Conservation (phyloP, 2,797 vertebrate species). For the Epinephelus coioides region DNA sequence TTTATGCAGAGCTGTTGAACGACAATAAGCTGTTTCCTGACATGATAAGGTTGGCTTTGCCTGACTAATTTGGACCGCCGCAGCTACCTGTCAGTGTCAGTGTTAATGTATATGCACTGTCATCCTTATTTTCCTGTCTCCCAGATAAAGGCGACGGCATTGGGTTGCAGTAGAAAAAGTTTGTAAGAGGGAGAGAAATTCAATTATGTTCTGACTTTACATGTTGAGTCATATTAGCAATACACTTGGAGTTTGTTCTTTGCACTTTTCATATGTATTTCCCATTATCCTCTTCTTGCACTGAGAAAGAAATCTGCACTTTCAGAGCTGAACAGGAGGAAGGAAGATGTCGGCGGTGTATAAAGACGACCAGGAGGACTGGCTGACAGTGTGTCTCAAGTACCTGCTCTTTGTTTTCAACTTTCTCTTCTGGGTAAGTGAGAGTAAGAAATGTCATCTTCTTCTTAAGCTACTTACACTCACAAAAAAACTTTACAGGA, state of each 20-base stretch:
- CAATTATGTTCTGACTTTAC: not conserved
- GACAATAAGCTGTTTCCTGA: slow-evolving; percentile 12
- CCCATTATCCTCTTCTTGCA: not conserved
- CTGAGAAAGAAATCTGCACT: slow-evolving; percentile 9
- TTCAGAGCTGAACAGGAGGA: slow-evolving; percentile 47
- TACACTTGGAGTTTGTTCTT: not conserved
- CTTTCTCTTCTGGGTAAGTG: slow-evolving; percentile 94
- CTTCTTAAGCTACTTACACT: not conserved
- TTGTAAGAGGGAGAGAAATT: not conserved
- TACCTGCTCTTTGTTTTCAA: slow-evolving; percentile 93
- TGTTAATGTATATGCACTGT: not conserved
- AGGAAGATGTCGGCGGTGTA: slow-evolving; percentile 84
- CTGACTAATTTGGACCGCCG: not conserved
- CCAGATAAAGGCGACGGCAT: not conserved
- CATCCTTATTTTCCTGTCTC: not conserved
- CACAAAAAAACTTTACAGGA: not conserved
- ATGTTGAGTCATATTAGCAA: not conserved
- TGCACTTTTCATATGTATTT: not conserved
- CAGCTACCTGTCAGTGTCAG: not conserved
- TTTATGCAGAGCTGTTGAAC: slow-evolving; percentile 19
- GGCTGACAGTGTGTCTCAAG: slow-evolving; percentile 89
- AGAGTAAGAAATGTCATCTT: not conserved
- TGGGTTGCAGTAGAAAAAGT: not conserved
- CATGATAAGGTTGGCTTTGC: slow-evolving; percentile 1
- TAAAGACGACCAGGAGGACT: slow-evolving; percentile 89